Base-by-base conservation (phyloP, 2,888 invertebrate genomes). In the Tiliacea citrago region DNA sequence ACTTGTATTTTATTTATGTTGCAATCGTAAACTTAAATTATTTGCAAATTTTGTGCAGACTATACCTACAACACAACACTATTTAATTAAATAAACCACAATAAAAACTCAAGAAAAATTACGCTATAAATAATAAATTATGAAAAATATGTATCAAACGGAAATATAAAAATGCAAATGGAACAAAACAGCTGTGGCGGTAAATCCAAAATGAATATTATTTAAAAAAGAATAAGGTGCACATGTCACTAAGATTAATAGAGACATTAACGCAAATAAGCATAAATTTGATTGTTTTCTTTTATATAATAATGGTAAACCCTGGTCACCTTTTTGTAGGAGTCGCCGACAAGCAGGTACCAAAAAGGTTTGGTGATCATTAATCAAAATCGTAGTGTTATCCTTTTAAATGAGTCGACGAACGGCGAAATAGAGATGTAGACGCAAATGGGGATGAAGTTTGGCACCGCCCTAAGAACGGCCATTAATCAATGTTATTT, bases 201-300 rank as follows among this genome's bases (percentile, higher is more conserved):
- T 85, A 82, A 83, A 84, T 88, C 77, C 79, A 86, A 83, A 83
- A 87, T 77, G 67, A 83, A 85, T 81, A 77, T 86, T 74, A 85
- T 78, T 39, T 69, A 66, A 87, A 77, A 88, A 90, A 89, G 84
- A 85, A 78, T 86, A 90, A 91, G 91, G 90, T 90, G 90, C 92
- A 89, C 88, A 92, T 90, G 92, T 89, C 92, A 88, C 85, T 83
- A 92, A 92, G 93, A 95, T 95, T 94, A 93, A 96, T 95, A 92
- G 88, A 95, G 94, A 95, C 92, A 94, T 95, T 95, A 94, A 93
- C 91, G 91, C 91, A 94, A 94, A 94, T 94, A 93, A 92, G 92
- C 90, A 90, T 94, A 90, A 86, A 92, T 92, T 91, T 91, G 86
- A 91, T 91, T 89, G 89, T 92, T 91, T 92, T 85, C 86, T 88